Evolutionary conservation across 2,888 invertebrate species (phyloP), one percentile per base, ranked within the genome.

Genomic region (Teinopalpus imperialis): DNA sequence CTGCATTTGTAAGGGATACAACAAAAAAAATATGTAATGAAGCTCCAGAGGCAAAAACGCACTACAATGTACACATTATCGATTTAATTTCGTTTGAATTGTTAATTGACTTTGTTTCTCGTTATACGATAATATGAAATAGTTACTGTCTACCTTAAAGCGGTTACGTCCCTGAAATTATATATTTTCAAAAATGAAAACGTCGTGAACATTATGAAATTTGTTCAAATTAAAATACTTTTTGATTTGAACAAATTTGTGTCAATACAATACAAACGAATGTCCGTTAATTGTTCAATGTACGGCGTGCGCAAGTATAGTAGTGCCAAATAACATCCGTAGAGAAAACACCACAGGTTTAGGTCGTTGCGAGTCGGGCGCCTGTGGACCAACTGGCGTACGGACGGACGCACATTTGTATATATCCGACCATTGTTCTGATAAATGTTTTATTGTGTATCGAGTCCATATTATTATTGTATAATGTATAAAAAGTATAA

Each of bases 401-500:
- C 9, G 3, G 6, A 18, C 32, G 23, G 13, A n/a, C 34, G 23
- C 32, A 32, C 34, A 23, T 20, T 21, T 81, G 77, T 79, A 77
- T 68, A 78, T 77, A 75, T 61, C 66, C 61, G 65, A 56, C 64
- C 63, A 62, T 65, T 67, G 63, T 66, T 68, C 65, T 68, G 65
- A 60, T 53, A 54, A 56, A 58, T 59, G 63, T 75, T 72, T 71
- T 70, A 73, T 74, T 69, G 67, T 78, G 69, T 80, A 75, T 67
- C 57, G 69, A 66, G 69, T 74, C 71, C 70, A 75, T 77, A 76
- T 69, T 75, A 63, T 64, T 69, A 75, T 72, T 75, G 71, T 81
- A 59, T 77, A 69, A 71, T 77, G 75, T 78, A 71, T 78, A 77
- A 74, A 73, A 74, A 66, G 73, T 77, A 76, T 75, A 74, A 74